phyloP scores from a whole-genome alignment of 2,113 vertebrate genomes.

The Chamaetylas fuelleborni region DNA sequence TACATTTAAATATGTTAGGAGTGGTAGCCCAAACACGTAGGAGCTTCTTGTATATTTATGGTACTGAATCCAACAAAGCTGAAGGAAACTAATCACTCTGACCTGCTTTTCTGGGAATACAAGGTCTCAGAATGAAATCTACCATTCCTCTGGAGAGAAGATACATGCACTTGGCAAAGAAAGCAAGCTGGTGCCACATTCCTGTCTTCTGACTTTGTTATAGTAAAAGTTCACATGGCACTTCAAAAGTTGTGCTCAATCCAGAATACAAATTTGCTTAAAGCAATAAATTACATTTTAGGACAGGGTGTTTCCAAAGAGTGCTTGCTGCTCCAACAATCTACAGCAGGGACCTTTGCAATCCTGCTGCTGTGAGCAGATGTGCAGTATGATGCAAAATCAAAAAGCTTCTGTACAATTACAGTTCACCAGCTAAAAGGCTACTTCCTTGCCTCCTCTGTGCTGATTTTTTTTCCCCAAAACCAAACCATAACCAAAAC shows the following conservation, averaged over 20 bases:
- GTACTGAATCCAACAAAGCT: background rate
- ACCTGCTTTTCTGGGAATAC: slow-evolving; percentile 8
- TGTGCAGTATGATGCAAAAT: background rate
- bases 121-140: background rate
- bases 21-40: background rate
- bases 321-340: background rate
- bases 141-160: background rate
- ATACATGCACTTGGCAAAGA: background rate
- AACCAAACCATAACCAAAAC: background rate
- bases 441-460: background rate
- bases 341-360: background rate
- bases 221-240: background rate
- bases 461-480: background rate
- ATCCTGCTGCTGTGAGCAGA: background rate
- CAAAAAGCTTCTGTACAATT: background rate
- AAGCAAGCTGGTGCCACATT: background rate
- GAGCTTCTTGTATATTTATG: background rate
- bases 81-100: slow-evolving; percentile 1
- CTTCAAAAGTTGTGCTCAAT: background rate
- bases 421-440: background rate
- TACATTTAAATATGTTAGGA: background rate
- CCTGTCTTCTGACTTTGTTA: background rate
- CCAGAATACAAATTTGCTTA: background rate
- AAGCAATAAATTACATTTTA: background rate
- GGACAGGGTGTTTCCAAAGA: background rate